Base-by-base conservation (phyloP, 2,888 invertebrate species). In the Drosophila setosimentum region DNA sequence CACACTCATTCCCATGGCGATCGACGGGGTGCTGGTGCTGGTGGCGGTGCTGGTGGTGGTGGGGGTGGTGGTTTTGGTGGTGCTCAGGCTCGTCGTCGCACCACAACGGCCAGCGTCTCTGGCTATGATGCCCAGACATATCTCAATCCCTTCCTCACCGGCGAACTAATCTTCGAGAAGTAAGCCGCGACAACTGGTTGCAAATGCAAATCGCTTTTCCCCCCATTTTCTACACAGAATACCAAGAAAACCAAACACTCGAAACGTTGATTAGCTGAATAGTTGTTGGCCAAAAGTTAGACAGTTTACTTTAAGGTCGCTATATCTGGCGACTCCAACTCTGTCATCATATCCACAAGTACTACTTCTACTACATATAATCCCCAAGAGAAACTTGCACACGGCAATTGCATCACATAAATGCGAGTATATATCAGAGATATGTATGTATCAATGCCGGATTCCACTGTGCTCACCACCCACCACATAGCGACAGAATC, bases 161-260 rank as follows among this genome's bases (percentile, higher is more conserved):
- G 92, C 54, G 92, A 92, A 73, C 86, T 92, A 18, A 92, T 92
- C 77, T 92, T 92, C 65, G 92, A 92, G 66, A 92, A 92, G 82
- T 92, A 91, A 90, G 67, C 21, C 8, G 30, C 3, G 16, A 29
- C 54, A n/a, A 29, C 32, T 13, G 57, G 67, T 3, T 27, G 32
- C 55, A 33, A 24, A 59, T 13, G 18, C 35, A 35, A 35, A 18
- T 13, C 29, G 4, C 27, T 53, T 24, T 53, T n/a, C 35, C 11
- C 30, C 2, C 32, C 11, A 32, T 21, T 40, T 33, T 40, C 18
- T 24, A 32, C n/a, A 59, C 30, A 24, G 13, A 59, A 24, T 10
- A n/a, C n/a, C 49, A n/a, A n/a, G 11, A 35, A 21, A 65, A 2
- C 21, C 4, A 29, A 13, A 50, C 24, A 21, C 33, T 33, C 21